Conservation (phyloP, 2,113 vertebrate genomes). For the Cyprinodon variegatus region DNA sequence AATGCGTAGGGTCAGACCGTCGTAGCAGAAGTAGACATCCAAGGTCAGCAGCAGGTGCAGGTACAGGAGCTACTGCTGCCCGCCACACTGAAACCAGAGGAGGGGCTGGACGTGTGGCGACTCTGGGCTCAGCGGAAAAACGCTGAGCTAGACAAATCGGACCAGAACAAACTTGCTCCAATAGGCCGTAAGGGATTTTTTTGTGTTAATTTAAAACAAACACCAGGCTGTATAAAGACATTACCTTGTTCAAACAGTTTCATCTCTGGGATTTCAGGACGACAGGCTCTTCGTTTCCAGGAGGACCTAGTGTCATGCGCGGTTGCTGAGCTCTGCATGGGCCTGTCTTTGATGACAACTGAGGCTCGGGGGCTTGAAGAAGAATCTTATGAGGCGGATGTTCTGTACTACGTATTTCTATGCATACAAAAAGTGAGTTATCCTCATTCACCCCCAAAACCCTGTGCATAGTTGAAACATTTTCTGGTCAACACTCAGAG, state of each 20-base stretch:
- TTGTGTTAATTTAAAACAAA: background rate
- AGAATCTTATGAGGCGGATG: constrained; percentile 91
- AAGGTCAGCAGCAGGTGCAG: constrained; percentile 88
- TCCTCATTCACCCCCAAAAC: background rate
- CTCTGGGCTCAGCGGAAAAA: constrained; percentile 98
- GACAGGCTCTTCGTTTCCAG: constrained; percentile 94
- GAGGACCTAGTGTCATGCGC: constrained; percentile 97
- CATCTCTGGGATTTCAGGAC: constrained; percentile 77
- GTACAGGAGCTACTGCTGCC: constrained; percentile 93
- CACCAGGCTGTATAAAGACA: background rate
- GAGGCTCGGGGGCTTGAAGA: constrained; percentile 93
- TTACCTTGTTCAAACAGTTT: background rate
- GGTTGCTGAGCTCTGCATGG: constrained; percentile 96
- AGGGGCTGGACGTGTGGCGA: constrained; percentile 96
- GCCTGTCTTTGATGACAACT: constrained; percentile 93
- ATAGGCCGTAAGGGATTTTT: constrained; percentile 89
- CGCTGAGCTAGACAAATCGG: constrained; percentile 93
- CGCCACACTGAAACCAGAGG: constrained; percentile 94
- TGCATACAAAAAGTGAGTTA: constrained; percentile 94
- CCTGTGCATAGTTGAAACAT: background rate
- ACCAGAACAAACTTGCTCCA: constrained; percentile 92
- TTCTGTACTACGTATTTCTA: constrained; percentile 96
- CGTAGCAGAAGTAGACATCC: constrained; percentile 73
- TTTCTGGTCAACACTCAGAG: background rate
- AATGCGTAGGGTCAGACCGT: constrained; percentile 86